These are phyloP conservation scores for Drosophila limbata DNA, from an alignment of 2,888 invertebrate genomes.

Conservation along the genomic window DNA sequence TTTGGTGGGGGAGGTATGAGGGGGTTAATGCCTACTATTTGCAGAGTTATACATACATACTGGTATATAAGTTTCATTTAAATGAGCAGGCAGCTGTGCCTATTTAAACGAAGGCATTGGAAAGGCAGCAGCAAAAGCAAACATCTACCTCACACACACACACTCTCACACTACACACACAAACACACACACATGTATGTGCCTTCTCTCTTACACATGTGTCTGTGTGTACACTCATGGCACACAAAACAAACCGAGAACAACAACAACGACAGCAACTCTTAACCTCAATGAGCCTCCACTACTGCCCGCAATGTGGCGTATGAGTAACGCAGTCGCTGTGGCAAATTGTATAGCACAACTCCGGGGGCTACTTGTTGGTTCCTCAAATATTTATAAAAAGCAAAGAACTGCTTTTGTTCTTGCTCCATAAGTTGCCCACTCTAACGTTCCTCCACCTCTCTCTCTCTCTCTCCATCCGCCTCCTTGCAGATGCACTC, in stretches of 20 bases:
- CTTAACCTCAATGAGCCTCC: slow-evolving; percentile 75
- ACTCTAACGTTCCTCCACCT: slow-evolving; percentile 7
- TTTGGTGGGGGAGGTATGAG: background rate
- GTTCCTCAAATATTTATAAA: slow-evolving; percentile 77
- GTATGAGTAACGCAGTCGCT: slow-evolving; percentile 70
- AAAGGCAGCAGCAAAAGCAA: slow-evolving; percentile 34
- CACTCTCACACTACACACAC: background rate
- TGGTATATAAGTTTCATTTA: slow-evolving; percentile 46
- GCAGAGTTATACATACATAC: slow-evolving; percentile 10
- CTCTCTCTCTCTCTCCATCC: slow-evolving; percentile 1
- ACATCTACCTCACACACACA: slow-evolving; percentile 24
- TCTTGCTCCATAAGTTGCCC: slow-evolving; percentile 8
- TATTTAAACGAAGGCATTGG: slow-evolving; percentile 47
- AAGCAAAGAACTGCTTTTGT: slow-evolving; percentile 31
- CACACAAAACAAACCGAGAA: slow-evolving; percentile 45
- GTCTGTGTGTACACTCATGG: slow-evolving; percentile 18
- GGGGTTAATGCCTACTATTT: slow-evolving; percentile 22
- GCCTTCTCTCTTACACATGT: background rate
- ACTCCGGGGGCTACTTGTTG: slow-evolving; percentile 74
- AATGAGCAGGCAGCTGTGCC: slow-evolving; percentile 58
- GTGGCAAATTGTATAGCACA: slow-evolving; percentile 59
- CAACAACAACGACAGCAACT: slow-evolving; percentile 49
- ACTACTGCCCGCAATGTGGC: slow-evolving; percentile 54
- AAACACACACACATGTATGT: background rate
- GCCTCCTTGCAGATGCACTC: slow-evolving; percentile 83